Base-by-base conservation (phyloP, 2,888 invertebrate species). In the Macroteleia sp. region DNA sequence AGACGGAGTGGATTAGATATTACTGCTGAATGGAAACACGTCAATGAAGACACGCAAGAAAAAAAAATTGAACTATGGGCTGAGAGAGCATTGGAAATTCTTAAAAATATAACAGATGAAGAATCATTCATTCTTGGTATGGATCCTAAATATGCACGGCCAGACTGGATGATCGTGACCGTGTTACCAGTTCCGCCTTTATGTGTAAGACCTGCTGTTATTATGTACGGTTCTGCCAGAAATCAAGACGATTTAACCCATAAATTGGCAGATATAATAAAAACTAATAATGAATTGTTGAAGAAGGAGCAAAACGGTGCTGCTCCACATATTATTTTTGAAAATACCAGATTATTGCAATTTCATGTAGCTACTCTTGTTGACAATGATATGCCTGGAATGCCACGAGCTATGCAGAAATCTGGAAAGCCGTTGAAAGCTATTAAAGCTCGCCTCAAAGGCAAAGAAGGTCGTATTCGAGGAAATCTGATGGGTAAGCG, bases 401-500 rank as follows among this genome's bases (percentile, higher is more conserved):
- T 99, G 94, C 98, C 98, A 8, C 94, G 97, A 86, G 99, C 99
- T 8, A 98, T 98, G 95, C 99, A 99, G 91, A 99, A 99, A 92
- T 99, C 99, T 0, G 99, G 99, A 2, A 96, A 99, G 90, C 99
- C 99, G 0, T 92, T 99, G 6, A 99, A 99, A 93, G 98, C 99
- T 0, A 94, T 99, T 57, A 99, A 99, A 91, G 97, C 99, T 2
- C 94, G 99, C 46, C 91, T 97, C 52, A 99, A 99, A 92, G 99
- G 99, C 16, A 99, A 99, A 91, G 99, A 99, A 94, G 99, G 99
- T 0, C 94, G 99, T 87, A 99, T 99, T 87, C 94, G 99, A 92
- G 99, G 99, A 86, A 99, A 99, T 92, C 94, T 99, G 86, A 99
- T 99, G 99, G 99, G 99, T 61, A 99, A 99, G 91, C 98, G 99